These are phyloP conservation scores for Diplogasteroides magnus DNA, from an alignment of 1,140 invertebrate species.

Conservation along the genomic window DNA sequence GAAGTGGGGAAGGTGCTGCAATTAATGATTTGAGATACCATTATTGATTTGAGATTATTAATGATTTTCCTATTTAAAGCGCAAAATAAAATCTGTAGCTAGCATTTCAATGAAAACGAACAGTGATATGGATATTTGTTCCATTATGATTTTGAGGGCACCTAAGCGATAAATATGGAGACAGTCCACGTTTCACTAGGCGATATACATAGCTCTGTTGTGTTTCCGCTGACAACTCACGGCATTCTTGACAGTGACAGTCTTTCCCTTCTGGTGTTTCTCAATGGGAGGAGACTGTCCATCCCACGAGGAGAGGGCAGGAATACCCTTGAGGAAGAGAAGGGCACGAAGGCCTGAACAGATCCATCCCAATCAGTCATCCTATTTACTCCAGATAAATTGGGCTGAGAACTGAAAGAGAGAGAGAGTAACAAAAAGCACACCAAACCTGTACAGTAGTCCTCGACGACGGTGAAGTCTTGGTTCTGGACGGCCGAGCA, in stretches of 20 bases:
- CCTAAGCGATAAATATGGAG: too few species aligned
- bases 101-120: too few species aligned
- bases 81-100: too few species aligned
- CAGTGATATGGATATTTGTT: too few species aligned
- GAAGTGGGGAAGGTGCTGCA: constrained; percentile 70
- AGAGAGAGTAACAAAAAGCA: not conserved
- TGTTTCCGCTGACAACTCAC: too few species aligned
- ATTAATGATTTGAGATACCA: too few species aligned
- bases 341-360: constrained; percentile 73
- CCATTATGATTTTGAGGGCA: too few species aligned
- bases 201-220: too few species aligned
- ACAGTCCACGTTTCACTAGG: too few species aligned
- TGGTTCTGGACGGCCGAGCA: constrained; percentile 97
- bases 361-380: constrained; percentile 56
- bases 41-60: too few species aligned
- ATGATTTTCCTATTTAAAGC: too few species aligned
- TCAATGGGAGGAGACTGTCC: constrained; percentile 84
- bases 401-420: not conserved
- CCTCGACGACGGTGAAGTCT: constrained; percentile 59
- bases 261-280: constrained; percentile 85
- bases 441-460: constrained; percentile 71
- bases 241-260: constrained; percentile 66
- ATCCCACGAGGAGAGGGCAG: constrained; percentile 71
- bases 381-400: not conserved
- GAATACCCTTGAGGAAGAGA: constrained; percentile 73